These are phyloP conservation scores for Nebria brevicollis DNA, from an alignment of 2,888 invertebrate species.

Conservation along the genomic window DNA sequence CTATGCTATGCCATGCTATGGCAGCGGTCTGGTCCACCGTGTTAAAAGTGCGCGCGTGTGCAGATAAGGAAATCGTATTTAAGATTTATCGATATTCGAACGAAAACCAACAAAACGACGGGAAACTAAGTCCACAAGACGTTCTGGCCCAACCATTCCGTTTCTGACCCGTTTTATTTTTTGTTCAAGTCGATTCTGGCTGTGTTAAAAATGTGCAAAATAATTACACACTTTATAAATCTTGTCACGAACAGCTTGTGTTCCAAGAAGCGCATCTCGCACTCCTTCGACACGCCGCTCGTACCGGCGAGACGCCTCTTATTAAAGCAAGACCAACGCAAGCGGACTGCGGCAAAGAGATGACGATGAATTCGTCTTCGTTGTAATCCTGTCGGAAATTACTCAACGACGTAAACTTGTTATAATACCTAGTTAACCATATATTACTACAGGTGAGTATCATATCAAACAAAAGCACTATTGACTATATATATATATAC, in stretches of 20 bases:
- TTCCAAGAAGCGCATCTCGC: conserved; percentile 9
- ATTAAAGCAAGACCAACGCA: background rate
- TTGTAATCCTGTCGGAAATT: too few species aligned
- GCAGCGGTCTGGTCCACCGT: background rate
- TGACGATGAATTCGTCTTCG: too few species aligned
- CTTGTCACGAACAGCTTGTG: conserved; percentile 30
- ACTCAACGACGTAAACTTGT: background rate
- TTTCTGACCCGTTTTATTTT: too few species aligned
- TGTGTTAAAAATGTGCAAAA: conserved; percentile 33
- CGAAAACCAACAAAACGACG: conserved; percentile 4
- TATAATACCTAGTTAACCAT: too few species aligned
- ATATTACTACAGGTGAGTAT: too few species aligned
- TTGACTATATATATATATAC: too few species aligned
- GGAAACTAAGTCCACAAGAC: conserved; percentile 16
- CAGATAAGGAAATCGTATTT: conserved; percentile 30
- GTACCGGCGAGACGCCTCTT: background rate
- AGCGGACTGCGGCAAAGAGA: conserved; percentile 4
- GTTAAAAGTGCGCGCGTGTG: conserved; percentile 27
- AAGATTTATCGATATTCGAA: conserved; percentile 24
- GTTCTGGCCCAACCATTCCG: too few species aligned
- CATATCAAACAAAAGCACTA: too few species aligned
- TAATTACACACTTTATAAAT: conserved; percentile 35
- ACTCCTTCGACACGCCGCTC: background rate
- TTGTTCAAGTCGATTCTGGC: background rate
- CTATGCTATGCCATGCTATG: too few species aligned